Evolutionary conservation across 1,140 invertebrate species (phyloP), one percentile per base, ranked within the genome.

Genomic region (Andrena cerasifolii): DNA sequence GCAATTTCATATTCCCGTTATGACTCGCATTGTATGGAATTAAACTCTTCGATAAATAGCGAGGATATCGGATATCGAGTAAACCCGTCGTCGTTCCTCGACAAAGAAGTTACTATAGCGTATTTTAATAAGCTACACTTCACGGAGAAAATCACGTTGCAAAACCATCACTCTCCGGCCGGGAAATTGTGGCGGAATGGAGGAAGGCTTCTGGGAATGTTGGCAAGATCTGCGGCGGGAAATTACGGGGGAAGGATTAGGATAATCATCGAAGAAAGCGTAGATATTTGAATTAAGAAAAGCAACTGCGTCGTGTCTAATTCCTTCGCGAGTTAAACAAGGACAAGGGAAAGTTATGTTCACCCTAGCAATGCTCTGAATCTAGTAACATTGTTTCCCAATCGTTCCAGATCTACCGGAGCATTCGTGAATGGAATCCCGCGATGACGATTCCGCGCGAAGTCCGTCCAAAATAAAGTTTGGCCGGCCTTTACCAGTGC

Each of bases 381-480:
- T 40, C 3, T 3, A 40, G 36, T 40, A 58, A 16, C 21, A n/a
- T 58, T 21, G 12, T 12, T 33, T 58, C 12, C 7, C 24, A 26
- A 16, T 31, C 31, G 21, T 5, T 58, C 54, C 18, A 33, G 54
- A 58, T n/a, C 21, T 5, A 28, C 54, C 54, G 5, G 28, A 16
- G 21, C 26, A 14, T 54, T n/a, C 21, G 14, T n/a, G 5, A 26
- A 4, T 10, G 18, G 18, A n/a, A n/a, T 43, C 31, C 56, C 43
- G 47, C 47, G 53, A 10, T 21, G 49, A 53, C 56, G 67, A 77
- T 61, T 67, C 68, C 26, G 54, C 66, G 61, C 47, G 56, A 43
- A 53, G 49, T 70, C 74, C 43, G 36, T 47, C 56, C 56, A 61
- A 79, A 83, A 83, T 83, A 75, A 83, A 74, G 63, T 74, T 56